Conservation (phyloP, 2,797 vertebrate species). For the Sebastes hopkinsi region DNA sequence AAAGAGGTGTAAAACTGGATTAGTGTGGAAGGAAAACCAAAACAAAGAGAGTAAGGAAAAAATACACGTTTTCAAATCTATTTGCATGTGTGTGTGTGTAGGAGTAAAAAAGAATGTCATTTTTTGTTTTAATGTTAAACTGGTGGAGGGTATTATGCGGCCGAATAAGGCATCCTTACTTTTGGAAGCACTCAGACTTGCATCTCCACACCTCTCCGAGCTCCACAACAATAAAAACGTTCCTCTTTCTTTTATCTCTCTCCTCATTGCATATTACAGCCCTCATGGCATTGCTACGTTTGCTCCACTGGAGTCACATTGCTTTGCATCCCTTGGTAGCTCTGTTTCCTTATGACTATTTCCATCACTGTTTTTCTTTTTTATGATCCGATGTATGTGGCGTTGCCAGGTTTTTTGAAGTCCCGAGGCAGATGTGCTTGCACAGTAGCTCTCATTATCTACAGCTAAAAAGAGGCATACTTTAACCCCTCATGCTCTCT, state of each 20-base stretch:
- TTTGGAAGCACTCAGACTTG: not conserved
- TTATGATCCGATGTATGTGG: slow-evolving; percentile 53
- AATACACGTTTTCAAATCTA: not conserved
- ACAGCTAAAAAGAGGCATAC: slow-evolving; percentile 35
- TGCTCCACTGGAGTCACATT: slow-evolving; percentile 34
- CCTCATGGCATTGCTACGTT: slow-evolving; percentile 39
- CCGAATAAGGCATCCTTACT: not conserved
- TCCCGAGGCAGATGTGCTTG: slow-evolving; percentile 47
- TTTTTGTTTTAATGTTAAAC: not conserved
- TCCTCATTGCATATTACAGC: slow-evolving; percentile 18
- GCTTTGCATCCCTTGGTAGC: slow-evolving; percentile 26
- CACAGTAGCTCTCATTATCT: slow-evolving; percentile 58
- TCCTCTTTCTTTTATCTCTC: not conserved
- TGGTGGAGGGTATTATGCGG: not conserved
- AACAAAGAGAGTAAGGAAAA: not conserved
- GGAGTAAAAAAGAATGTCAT: too few relatives aligned
- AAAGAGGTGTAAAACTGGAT: not conserved
- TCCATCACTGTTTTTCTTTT: slow-evolving; percentile 52
- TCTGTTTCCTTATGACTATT: slow-evolving; percentile 50
- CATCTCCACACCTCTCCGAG: not conserved
- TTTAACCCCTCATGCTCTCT: slow-evolving; percentile 41
- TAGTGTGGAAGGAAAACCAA: not conserved
- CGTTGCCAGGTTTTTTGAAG: slow-evolving; percentile 48
- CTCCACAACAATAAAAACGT: not conserved
- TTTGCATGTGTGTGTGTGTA: not conserved